Percentiles rank a stretch among this genome's conserved stretches.
Evolutionary conservation across 2,113 vertebrate genomes (phyloP).

Genomic region (Anhinga rufa): DNA sequence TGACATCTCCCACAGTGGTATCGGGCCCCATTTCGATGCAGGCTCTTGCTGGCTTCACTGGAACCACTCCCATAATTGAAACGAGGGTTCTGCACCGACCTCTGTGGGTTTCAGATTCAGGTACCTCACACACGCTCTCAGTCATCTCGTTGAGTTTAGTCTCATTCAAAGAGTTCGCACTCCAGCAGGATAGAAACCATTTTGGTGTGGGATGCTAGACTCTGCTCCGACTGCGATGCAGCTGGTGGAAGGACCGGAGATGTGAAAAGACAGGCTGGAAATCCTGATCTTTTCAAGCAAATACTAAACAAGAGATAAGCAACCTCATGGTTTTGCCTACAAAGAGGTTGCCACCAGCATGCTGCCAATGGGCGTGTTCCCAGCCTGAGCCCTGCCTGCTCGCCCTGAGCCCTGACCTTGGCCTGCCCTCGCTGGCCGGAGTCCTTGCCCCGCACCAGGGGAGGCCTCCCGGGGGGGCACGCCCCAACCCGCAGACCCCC

Average conservation of each 20-base stretch:
- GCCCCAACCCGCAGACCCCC: neutral
- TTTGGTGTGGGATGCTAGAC: neutral
- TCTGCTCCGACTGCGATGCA: neutral
- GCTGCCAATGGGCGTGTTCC: neutral
- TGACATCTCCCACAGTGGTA: neutral
- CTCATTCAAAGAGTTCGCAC: neutral
- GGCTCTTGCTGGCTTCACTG: neutral
- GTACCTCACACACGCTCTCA: accelerated
- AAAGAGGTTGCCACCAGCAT: neutral
- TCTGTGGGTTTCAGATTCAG: neutral
- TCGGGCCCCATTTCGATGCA: neutral
- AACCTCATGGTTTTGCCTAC: neutral
- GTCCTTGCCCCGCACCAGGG: neutral
- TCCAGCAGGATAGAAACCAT: neutral
- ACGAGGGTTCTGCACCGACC: neutral
- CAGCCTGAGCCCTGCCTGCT: neutral
- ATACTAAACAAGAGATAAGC: neutral
- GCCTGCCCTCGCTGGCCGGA: neutral
- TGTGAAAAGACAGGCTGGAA: neutral
- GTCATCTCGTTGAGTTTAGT: no score
- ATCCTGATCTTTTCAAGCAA: neutral
- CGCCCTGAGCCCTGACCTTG: neutral
- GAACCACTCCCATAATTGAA: neutral
- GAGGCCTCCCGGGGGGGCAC: neutral
- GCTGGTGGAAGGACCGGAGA: neutral